Conservation (phyloP, 1,140 invertebrate genomes). For the Scaptomyza pallida region DNA sequence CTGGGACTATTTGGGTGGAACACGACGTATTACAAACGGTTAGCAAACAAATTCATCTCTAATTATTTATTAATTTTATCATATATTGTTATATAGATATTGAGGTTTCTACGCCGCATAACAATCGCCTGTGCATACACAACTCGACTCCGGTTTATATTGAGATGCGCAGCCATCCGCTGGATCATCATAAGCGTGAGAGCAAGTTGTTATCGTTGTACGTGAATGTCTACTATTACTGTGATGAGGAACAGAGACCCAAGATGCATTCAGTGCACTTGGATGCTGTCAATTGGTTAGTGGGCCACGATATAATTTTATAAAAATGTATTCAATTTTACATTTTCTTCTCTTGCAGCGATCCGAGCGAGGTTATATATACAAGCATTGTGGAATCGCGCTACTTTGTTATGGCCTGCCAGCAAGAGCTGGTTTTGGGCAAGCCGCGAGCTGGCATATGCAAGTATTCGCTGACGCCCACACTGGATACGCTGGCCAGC, state of each 20-base stretch:
- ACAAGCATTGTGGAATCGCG: conserved; percentile 72
- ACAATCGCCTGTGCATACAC: conserved; percentile 71
- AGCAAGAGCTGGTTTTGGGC: conserved; percentile 67
- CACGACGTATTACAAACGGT: conserved; percentile 54
- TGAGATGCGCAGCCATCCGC: conserved; percentile 65
- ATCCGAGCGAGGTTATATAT: conserved; percentile 59
- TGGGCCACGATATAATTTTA: background rate
- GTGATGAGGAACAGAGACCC: conserved; percentile 70
- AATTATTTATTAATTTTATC: background rate
- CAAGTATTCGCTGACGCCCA: conserved; percentile 79
- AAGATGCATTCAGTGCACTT: conserved; percentile 75
- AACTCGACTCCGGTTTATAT: conserved; percentile 79
- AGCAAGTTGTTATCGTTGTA: conserved; percentile 68
- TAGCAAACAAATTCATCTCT: background rate
- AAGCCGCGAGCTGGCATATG: conserved; percentile 73
- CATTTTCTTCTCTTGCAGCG: conserved; percentile 33
- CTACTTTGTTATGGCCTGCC: conserved; percentile 80
- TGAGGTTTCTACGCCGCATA: conserved; percentile 57
- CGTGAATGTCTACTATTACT: conserved; percentile 78
- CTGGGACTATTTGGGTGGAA: conserved; percentile 55
- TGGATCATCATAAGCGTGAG: conserved; percentile 68
- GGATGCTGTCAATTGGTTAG: conserved; percentile 73
- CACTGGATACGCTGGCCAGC: conserved; percentile 75
- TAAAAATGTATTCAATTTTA: background rate
- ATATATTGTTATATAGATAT: conserved; percentile 41